phyloP scores from a whole-genome alignment of 1,140 invertebrate species.

The Brachionus asplanchnoidis region DNA sequence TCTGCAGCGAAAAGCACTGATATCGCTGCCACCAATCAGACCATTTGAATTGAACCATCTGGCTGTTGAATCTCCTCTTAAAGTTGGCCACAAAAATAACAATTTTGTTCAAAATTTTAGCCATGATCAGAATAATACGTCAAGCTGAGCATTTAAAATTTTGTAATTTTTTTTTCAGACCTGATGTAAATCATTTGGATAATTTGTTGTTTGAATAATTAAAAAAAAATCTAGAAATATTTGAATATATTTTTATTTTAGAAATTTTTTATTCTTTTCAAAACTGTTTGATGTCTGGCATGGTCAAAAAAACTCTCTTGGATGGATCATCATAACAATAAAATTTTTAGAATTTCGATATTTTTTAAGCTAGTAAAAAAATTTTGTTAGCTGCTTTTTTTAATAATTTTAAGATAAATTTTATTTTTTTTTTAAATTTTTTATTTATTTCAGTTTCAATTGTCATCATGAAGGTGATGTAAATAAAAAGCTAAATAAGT shows the following conservation, averaged over 20 bases:
- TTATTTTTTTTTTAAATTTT: too few species aligned
- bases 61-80: constrained; percentile 8
- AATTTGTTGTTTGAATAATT: not conserved
- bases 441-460: too few species aligned
- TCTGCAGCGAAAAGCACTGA: constrained; percentile 19
- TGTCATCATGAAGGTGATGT: too few species aligned
- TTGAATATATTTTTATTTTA: not conserved
- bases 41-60: constrained; percentile 26
- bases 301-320: too few species aligned
- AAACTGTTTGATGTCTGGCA: too few species aligned
- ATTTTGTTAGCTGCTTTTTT: too few species aligned
- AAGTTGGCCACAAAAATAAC: constrained; percentile 15
- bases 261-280: not conserved
- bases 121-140: constrained; percentile 30
- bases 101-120: not conserved
- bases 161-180: not conserved
- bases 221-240: not conserved
- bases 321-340: too few species aligned
- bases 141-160: not conserved
- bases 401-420: too few species aligned
- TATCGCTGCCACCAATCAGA: constrained; percentile 28
- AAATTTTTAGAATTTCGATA: not conserved
- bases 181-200: not conserved
- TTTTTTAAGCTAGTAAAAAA: not conserved
- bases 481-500: too few species aligned